Conservation (phyloP, 2,113 vertebrate genomes). For the Mesocricetus auratus region DNA sequence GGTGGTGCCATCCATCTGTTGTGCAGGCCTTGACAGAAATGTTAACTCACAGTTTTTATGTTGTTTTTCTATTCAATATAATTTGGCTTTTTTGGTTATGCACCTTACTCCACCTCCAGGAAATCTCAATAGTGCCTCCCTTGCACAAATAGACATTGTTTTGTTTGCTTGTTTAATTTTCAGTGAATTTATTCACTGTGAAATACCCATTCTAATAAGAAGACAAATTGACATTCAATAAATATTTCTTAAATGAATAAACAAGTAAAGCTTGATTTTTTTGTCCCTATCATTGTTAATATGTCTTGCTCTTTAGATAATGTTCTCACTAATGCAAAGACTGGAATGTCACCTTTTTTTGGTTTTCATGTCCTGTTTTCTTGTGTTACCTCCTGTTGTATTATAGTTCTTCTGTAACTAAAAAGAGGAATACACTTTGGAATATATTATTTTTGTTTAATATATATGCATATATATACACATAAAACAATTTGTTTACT, state of each 20-base stretch:
- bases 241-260: constrained; percentile 8
- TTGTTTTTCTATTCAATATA: not conserved
- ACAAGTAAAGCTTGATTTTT: not conserved
- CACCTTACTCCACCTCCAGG: not conserved
- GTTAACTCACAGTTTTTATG: not conserved
- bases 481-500: not conserved
- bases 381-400: not conserved
- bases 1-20: not conserved
- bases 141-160: not conserved
- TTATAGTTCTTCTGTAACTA: not conserved
- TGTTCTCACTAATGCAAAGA: not conserved
- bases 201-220: not conserved
- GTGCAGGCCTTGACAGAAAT: not conserved
- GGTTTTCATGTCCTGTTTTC: not conserved
- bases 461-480: not conserved
- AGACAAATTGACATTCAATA: not conserved
- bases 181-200: not conserved
- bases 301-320: not conserved
- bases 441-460: not conserved
- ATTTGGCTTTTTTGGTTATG: not conserved
- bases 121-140: not conserved
- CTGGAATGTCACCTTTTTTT: not conserved
- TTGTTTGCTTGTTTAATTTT: not conserved
- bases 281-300: not conserved
- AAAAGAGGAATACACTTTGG: not conserved